phyloP scores from a whole-genome alignment of 2,797 vertebrate genomes.

The Onychomys arenicola region DNA sequence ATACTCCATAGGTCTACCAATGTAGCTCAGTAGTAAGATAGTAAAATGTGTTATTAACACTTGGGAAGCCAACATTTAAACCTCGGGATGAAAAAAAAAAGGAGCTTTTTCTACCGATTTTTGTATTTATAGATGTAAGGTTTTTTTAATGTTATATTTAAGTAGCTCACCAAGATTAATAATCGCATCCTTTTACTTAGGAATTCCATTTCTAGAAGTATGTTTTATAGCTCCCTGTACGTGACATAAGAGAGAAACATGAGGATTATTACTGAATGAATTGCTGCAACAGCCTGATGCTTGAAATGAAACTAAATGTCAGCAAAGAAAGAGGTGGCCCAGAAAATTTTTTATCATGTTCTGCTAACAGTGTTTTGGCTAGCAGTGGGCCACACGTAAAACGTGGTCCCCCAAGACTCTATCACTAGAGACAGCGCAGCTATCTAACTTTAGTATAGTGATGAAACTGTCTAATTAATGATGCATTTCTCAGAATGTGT shows the following conservation, averaged over 20 bases:
- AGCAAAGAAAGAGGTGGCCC: not conserved
- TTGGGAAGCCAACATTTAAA: not conserved
- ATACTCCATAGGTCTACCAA: not conserved
- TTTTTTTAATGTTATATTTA: constrained; percentile 34
- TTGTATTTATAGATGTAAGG: not conserved
- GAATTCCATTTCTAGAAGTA: constrained; percentile 1
- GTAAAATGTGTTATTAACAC: not conserved
- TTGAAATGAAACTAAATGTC: not conserved
- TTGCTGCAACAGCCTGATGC: not conserved
- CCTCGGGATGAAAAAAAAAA: not conserved
- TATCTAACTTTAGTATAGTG: not conserved
- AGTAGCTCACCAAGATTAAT: not conserved
- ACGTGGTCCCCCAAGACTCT: not conserved
- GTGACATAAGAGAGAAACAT: not conserved
- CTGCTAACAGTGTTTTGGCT: not conserved
- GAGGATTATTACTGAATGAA: not conserved
- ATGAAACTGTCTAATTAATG: not conserved
- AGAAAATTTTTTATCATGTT: not conserved
- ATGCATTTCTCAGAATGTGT: not conserved
- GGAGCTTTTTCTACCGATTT: not conserved
- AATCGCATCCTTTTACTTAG: not conserved
- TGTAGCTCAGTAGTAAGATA: not conserved
- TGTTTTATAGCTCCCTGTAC: not conserved
- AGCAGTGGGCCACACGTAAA: not conserved
- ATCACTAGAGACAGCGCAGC: no score